Evolutionary conservation across 2,797 vertebrate genomes (phyloP).

Genomic region (Gouania willdenowi): DNA sequence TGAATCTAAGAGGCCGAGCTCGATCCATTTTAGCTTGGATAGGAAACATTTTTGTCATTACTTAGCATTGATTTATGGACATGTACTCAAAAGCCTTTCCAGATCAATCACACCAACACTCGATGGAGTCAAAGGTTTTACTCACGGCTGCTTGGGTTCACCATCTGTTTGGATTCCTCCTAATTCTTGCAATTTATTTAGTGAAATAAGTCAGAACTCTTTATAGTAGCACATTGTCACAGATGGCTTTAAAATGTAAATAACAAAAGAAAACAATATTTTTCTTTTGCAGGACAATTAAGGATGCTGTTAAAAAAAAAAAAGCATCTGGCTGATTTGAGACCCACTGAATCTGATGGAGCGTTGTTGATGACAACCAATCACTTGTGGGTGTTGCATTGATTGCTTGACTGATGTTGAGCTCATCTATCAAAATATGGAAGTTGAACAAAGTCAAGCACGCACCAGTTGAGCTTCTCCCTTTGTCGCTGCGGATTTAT

Average conservation of each 20-base stretch:
- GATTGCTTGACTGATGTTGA: constrained; percentile 13
- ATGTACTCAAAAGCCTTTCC: constrained; percentile 8
- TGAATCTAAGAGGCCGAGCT: constrained; percentile 5
- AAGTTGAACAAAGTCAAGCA: constrained; percentile 3
- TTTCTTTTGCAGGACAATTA: constrained; percentile 11
- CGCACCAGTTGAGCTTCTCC: neutral
- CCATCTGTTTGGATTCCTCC: constrained; percentile 47
- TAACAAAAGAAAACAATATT: constrained; percentile 6
- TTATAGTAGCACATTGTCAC: constrained; percentile 42
- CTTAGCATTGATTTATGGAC: constrained; percentile 19
- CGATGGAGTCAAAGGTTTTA: constrained; percentile 30
- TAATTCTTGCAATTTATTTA: constrained; percentile 39
- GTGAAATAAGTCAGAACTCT: constrained; percentile 29
- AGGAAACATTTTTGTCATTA: constrained; percentile 7
- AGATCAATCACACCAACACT: constrained; percentile 26
- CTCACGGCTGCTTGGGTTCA: constrained; percentile 22
- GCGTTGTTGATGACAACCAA: constrained; percentile 25
- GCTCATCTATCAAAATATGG: constrained; percentile 8
- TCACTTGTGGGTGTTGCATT: constrained; percentile 7
- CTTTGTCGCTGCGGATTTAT: constrained; percentile 11
- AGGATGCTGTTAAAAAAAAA: constrained; percentile 12
- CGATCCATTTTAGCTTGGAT: constrained; percentile 7
- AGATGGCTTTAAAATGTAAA: constrained; percentile 42
- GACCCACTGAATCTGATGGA: constrained; percentile 12
- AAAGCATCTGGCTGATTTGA: constrained; percentile 32